phyloP scores from a whole-genome alignment of 2,797 vertebrate species.

The Bufotes viridis region DNA sequence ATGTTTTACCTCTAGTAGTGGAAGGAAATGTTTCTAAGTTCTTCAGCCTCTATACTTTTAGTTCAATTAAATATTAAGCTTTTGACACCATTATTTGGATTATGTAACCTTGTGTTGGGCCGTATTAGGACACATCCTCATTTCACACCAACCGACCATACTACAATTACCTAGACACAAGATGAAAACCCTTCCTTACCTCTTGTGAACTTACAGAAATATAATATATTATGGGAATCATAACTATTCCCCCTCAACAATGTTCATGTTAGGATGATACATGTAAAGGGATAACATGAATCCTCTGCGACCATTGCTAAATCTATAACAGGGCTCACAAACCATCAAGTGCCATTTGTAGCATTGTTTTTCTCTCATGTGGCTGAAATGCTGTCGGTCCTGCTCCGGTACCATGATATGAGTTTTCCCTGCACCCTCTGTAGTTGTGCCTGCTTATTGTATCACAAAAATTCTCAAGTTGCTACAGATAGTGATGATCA shows the following conservation, averaged over 20 bases:
- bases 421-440: too few species aligned
- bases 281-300: neutral
- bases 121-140: constrained; percentile 17
- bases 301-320: neutral
- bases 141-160: neutral
- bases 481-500: too few species aligned
- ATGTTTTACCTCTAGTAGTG: neutral
- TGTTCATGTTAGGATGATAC: neutral
- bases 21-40: neutral
- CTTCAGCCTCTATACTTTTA: neutral
- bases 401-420: too few species aligned
- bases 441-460: too few species aligned
- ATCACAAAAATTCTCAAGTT: too few species aligned
- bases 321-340: neutral
- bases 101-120: constrained; percentile 2
- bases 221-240: neutral
- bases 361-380: neutral
- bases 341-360: neutral
- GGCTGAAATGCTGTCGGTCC: too few species aligned
- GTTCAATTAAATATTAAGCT: constrained; percentile 18
- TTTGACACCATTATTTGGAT: constrained; percentile 23
- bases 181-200: neutral
- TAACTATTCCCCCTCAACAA: neutral
- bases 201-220: neutral
- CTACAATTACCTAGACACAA: constrained; percentile 1